Conservation (phyloP, 2,888 invertebrate genomes). For the Eretmocerus hayati region DNA sequence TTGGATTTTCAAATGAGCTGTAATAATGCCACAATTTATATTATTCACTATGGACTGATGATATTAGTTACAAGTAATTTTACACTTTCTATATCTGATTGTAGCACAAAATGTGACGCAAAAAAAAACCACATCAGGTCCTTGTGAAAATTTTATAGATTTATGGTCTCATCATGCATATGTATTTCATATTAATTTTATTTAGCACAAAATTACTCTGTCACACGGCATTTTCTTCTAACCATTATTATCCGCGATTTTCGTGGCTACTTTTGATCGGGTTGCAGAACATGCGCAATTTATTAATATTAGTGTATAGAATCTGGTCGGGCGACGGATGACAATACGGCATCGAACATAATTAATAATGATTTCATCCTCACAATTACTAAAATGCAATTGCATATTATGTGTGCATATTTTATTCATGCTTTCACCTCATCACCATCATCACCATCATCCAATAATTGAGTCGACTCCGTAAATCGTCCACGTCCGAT, state of each 20-base stretch:
- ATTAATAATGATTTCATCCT: neutral
- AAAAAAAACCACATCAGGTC: too few relatives aligned
- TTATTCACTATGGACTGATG: too few relatives aligned
- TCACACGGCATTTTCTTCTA: constrained; percentile 17
- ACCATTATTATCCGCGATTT: constrained; percentile 30
- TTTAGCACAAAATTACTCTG: constrained; percentile 13
- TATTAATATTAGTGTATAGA: too few relatives aligned
- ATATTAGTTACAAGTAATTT: too few relatives aligned
- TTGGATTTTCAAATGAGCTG: too few relatives aligned
- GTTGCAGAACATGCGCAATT: constrained; percentile 36
- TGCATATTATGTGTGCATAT: neutral
- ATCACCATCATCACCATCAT: neutral
- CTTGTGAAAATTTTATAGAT: too few relatives aligned
- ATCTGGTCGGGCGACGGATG: constrained; percentile 8
- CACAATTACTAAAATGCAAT: neutral
- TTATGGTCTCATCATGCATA: too few relatives aligned
- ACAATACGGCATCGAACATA: neutral
- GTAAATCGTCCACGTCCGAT: constrained; percentile 5
- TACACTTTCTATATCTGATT: neutral
- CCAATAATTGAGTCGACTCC: neutral
- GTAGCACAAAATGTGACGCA: too few relatives aligned
- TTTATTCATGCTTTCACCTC: too few relatives aligned
- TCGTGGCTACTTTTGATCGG: constrained; percentile 44
- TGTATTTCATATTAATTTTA: too few relatives aligned
- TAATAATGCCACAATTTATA: too few relatives aligned